Base-by-base conservation (phyloP, 2,888 invertebrate species). In the Agrochola circellaris region DNA sequence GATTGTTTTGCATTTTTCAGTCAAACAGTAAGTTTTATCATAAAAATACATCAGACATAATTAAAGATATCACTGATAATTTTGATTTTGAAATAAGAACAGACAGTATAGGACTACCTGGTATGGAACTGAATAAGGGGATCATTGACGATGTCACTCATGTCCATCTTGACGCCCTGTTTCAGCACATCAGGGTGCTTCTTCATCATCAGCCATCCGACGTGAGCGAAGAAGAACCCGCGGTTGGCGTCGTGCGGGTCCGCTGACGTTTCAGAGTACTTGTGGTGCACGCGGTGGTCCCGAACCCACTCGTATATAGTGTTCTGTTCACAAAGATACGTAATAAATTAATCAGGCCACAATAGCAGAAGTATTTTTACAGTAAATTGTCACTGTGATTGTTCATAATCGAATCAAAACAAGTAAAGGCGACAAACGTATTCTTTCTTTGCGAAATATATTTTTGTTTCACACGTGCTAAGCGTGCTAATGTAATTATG, bases 141-240 rank as follows among this genome's bases (percentile, higher is more conserved):
- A 95, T 99, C 99, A 38, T 96, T 96, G 45, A 96, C 85, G 38
- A 99, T 97, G 92, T 99, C 99, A 56, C 97, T 97, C 97, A 99
- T 97, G 92, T 99, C 98, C n/a, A 99, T 96, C 89, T 97, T 97
- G 73, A 97, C 97, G 45, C 99, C 99, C 90, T 98, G 98, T 38
- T 95, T 95, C 69, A 98, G 95, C 1, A 99, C 99, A 79, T 98
- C 98, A 0, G 99, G 98, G 93, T 99, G 99, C 93, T 99, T 99
- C 89, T 97, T 97, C 97, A 98, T 97, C 98, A 98, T 98, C 38
- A 99, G 97, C 99, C 99, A 99, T 38, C 99, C 99, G 58, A 99
- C 98, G 93, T 99, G 99, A 0, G 99, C 97, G 95, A 99, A 99
- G 96, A 98, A 99, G 95, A 99, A 99, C 0, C 99, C 99, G 13